phyloP scores from a whole-genome alignment of 2,888 invertebrate genomes.

The Xanthostigma xanthostigma region DNA sequence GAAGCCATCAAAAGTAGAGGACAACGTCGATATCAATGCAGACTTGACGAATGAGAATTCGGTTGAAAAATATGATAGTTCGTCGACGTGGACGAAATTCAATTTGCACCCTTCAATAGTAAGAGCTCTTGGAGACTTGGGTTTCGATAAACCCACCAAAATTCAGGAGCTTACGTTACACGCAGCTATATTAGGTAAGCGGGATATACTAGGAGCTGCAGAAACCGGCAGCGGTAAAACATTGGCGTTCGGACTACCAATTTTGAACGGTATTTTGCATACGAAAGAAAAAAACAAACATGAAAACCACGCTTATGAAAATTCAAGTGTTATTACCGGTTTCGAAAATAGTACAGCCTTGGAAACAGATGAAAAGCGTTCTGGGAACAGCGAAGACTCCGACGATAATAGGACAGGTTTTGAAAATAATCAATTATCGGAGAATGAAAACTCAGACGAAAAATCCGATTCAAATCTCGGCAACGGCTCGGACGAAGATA shows the following conservation, averaged over 20 bases:
- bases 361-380: constrained; percentile 19
- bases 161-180: constrained; percentile 75
- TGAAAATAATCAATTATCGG: constrained; percentile 6
- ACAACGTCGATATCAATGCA: constrained; percentile 5
- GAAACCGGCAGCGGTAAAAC: constrained; percentile 99
- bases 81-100: constrained; percentile 48
- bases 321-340: constrained; percentile 16
- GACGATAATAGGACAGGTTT: neutral
- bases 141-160: constrained; percentile 70
- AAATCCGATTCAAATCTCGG: neutral
- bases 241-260: constrained; percentile 90
- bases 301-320: constrained; percentile 29
- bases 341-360: too few species aligned
- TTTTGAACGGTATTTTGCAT: constrained; percentile 65
- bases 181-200: constrained; percentile 69
- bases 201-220: constrained; percentile 95
- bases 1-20: constrained; percentile 7
- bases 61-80: constrained; percentile 27
- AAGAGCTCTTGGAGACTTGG: constrained; percentile 56
- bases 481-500: constrained; percentile 9
- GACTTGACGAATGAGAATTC: constrained; percentile 19
- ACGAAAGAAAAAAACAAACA: constrained; percentile 36
- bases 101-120: constrained; percentile 57
- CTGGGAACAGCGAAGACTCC: constrained; percentile 6
- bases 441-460: constrained; percentile 7